Percentiles rank a stretch among this genome's conserved stretches.
These are phyloP conservation scores for Suillia variegata DNA, from an alignment of 2,888 invertebrate species.

Conservation along the genomic window DNA sequence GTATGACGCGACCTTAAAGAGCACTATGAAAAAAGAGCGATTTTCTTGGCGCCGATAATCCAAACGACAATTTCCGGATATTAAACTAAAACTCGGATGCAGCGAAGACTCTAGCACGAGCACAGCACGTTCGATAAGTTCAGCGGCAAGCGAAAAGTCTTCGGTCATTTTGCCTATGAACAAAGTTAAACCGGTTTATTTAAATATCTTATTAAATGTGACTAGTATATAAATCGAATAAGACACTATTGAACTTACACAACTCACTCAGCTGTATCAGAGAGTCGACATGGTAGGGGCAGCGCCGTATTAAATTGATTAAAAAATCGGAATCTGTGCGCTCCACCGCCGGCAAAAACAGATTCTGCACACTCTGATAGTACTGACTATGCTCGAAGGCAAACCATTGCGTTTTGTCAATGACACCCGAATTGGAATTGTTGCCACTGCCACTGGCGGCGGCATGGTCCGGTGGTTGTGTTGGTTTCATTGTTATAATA, in stretches of 20 bases:
- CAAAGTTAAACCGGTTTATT: background rate
- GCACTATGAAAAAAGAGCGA: conserved; percentile 77
- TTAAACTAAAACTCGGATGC: conserved; percentile 79
- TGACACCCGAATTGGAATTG: conserved; percentile 34
- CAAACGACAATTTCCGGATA: conserved; percentile 74
- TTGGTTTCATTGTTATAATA: conserved; percentile 74
- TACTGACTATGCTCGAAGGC: conserved; percentile 75
- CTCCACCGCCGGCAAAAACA: conserved; percentile 79
- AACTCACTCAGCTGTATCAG: conserved; percentile 81
- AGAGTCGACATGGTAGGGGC: conserved; percentile 82
- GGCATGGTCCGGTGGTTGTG: conserved; percentile 55
- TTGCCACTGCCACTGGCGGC: conserved; percentile 29
- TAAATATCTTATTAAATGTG: background rate
- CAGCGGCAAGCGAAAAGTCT: conserved; percentile 78
- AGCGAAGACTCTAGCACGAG: conserved; percentile 78
- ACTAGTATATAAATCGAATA: background rate
- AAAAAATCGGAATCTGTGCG: conserved; percentile 79
- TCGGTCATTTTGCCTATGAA: conserved; percentile 68
- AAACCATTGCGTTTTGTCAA: conserved; percentile 65
- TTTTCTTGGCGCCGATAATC: conserved; percentile 83
- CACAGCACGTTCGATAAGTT: conserved; percentile 78
- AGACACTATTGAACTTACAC: conserved; percentile 63
- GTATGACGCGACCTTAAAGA: conserved; percentile 87
- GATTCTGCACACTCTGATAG: conserved; percentile 76
- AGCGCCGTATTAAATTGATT: conserved; percentile 72